Evolutionary conservation across 2,888 invertebrate species (phyloP).

Genomic region (Cantharis rustica): DNA sequence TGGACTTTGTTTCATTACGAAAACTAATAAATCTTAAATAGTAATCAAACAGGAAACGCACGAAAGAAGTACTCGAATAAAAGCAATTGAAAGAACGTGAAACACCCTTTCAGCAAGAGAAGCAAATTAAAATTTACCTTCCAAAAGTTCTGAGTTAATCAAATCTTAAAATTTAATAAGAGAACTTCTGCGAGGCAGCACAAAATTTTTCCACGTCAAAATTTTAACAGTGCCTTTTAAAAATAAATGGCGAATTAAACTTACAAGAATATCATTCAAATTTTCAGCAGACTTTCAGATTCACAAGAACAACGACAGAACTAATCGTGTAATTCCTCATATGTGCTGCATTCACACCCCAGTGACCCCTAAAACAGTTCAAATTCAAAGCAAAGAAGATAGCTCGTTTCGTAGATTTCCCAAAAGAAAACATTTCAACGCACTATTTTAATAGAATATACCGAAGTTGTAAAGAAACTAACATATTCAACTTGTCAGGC

Average conservation of each 20-base stretch:
- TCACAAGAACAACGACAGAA: conserved; percentile 9
- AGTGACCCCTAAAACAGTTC: not conserved
- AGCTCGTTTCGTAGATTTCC: conserved; percentile 10
- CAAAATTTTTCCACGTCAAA: not conserved
- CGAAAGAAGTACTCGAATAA: not conserved
- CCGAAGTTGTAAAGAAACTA: not conserved
- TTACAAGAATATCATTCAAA: not conserved
- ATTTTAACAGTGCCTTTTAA: not conserved
- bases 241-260: not conserved
- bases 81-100: not conserved
- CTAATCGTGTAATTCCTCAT: conserved; percentile 22
- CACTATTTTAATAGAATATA: not conserved
- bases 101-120: not conserved
- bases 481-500: not conserved
- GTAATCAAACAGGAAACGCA: not conserved
- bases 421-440: not conserved
- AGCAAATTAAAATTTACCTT: conserved; percentile 18
- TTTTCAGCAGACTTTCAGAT: not conserved
- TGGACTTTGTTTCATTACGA: not conserved
- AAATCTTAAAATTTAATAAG: conserved; percentile 28
- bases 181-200: not conserved
- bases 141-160: conserved; percentile 23
- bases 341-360: conserved; percentile 5
- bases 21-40: not conserved
- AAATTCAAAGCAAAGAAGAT: conserved; percentile 5